Evolutionary conservation across 2,113 vertebrate genomes (phyloP).

Genomic region (Naja naja): DNA sequence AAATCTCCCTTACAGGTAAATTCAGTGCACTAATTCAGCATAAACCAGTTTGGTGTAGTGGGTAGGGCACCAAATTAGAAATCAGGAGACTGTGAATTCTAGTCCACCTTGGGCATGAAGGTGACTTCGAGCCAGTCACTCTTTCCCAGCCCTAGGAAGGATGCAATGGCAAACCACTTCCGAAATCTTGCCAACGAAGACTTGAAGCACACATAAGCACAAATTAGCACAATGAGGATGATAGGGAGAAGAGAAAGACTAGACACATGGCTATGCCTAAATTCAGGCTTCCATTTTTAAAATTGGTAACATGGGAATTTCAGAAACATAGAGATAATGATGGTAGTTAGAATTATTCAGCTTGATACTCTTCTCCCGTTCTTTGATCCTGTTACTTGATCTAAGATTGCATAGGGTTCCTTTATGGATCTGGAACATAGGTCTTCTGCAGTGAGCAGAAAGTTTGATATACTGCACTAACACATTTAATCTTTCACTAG

Average conservation of each 20-base stretch:
- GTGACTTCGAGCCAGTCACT: background rate
- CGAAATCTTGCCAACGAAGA: background rate
- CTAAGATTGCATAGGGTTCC: background rate
- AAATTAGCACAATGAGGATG: too few species aligned
- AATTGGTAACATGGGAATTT: background rate
- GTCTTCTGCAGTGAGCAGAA: background rate
- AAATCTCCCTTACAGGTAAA: constrained; percentile 76
- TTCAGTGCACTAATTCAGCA: background rate
- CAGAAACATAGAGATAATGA: background rate
- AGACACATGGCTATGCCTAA: background rate
- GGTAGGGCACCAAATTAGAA: background rate
- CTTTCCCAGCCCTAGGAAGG: background rate
- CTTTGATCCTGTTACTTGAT: background rate
- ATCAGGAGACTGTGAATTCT: background rate
- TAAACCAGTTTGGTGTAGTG: background rate
- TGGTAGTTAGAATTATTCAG: background rate
- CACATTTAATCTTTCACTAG: background rate
- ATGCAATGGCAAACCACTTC: background rate
- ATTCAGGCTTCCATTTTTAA: background rate
- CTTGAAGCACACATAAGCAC: background rate
- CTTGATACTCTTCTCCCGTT: background rate
- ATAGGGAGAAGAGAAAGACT: background rate
- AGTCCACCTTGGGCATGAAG: background rate
- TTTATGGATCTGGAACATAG: background rate
- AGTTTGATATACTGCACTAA: background rate